A percentile compares a stretch with the other conserved stretches of the same genome.
phyloP scores from a whole-genome alignment of 1,140 invertebrate genomes.

The Drosophila rhopaloa region DNA sequence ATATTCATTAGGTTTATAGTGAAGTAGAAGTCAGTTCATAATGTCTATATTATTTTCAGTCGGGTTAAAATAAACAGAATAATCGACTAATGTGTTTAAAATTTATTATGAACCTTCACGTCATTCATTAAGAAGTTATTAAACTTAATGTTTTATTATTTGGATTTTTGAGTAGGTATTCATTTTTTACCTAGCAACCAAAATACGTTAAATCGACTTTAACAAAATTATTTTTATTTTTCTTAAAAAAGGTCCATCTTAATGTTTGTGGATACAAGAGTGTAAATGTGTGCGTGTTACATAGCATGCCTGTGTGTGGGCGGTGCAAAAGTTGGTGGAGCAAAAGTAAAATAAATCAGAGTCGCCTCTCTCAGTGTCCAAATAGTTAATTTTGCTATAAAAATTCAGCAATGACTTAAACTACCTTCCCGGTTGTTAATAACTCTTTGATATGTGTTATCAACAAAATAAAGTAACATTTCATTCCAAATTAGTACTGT shows the following conservation, averaged over 20 bases:
- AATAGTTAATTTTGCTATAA: background rate
- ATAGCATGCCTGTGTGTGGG: conserved; percentile 50
- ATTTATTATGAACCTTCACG: too few species aligned
- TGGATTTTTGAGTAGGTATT: too few species aligned
- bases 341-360: conserved; percentile 30
- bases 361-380: conserved; percentile 1
- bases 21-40: too few species aligned
- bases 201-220: too few species aligned
- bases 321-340: conserved; percentile 15
- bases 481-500: background rate
- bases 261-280: background rate
- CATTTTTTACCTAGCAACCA: too few species aligned
- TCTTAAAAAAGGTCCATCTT: conserved; percentile 2
- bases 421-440: too few species aligned
- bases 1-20: too few species aligned
- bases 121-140: too few species aligned
- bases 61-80: too few species aligned
- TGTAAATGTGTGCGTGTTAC: conserved; percentile 19
- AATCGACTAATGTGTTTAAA: too few species aligned
- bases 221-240: background rate
- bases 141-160: too few species aligned
- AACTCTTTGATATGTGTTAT: background rate
- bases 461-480: background rate
- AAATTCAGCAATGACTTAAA: background rate
- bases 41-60: too few species aligned